Evolutionary conservation across 2,888 invertebrate species (phyloP).

Genomic region (Trichacis sp.): DNA sequence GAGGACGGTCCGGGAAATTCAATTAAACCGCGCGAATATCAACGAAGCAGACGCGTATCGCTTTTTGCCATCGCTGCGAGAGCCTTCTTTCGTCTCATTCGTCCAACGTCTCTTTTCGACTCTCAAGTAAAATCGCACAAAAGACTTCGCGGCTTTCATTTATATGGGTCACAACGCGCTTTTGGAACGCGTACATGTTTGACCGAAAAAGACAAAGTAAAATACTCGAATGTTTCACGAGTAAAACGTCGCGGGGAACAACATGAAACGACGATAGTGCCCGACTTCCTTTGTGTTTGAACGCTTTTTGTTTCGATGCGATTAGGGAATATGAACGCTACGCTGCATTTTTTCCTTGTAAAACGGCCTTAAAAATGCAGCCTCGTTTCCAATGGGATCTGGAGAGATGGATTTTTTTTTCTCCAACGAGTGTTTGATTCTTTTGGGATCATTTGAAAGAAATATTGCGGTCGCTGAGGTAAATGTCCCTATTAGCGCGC

Average conservation of each 20-base stretch:
- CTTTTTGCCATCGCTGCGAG: neutral
- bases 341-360: neutral
- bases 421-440: no score
- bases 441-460: no score
- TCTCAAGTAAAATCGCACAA: neutral
- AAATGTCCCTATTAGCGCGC: no score
- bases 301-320: slow-evolving; percentile 25
- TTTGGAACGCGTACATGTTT: slow-evolving; percentile 31
- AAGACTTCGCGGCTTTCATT: slow-evolving; percentile 10
- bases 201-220: slow-evolving; percentile 39
- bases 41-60: neutral
- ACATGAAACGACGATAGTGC: slow-evolving; percentile 32
- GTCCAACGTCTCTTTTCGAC: no score
- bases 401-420: no score
- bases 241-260: slow-evolving; percentile 34
- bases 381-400: neutral
- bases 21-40: slow-evolving; percentile 7
- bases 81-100: no score
- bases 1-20: slow-evolving; percentile 10
- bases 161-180: slow-evolving; percentile 36
- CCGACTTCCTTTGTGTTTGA: slow-evolving; percentile 27
- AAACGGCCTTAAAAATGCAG: neutral
- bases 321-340: slow-evolving; percentile 6
- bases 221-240: slow-evolving; percentile 37
- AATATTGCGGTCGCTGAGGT: no score